Conservation (phyloP, 2,888 invertebrate species). For the Piscicola geometra region DNA sequence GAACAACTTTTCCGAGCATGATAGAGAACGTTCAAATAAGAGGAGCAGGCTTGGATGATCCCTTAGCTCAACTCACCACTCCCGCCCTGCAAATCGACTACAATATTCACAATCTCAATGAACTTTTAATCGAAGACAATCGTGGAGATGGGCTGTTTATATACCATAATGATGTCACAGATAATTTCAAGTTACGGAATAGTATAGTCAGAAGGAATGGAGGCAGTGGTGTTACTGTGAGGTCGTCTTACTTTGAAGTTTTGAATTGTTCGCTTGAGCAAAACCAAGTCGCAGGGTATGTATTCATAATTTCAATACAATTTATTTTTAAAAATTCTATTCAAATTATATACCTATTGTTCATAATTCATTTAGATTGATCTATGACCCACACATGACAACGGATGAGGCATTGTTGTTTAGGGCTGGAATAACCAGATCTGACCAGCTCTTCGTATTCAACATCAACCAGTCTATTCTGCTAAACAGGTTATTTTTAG, state of each 20-base stretch:
- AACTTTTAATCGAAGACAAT: constrained; percentile 70
- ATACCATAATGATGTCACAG: constrained; percentile 85
- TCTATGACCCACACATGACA: constrained; percentile 82
- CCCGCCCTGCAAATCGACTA: constrained; percentile 62
- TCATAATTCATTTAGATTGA: constrained; percentile 46
- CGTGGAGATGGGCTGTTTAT: constrained; percentile 88
- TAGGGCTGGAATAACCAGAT: constrained; percentile 43
- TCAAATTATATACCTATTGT: background rate
- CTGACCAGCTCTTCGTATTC: constrained; percentile 28
- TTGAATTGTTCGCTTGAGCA: constrained; percentile 62
- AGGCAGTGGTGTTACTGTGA: constrained; percentile 76
- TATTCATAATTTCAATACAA: background rate
- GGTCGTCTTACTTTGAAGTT: constrained; percentile 65
- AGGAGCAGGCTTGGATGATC: constrained; percentile 82
- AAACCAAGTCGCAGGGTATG: constrained; percentile 78
- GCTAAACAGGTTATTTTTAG: constrained; percentile 4
- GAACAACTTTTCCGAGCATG: constrained; percentile 40
- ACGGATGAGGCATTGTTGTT: constrained; percentile 52
- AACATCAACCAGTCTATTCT: constrained; percentile 23
- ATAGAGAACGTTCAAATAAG: constrained; percentile 46
- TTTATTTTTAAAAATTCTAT: background rate
- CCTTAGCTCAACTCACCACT: constrained; percentile 67
- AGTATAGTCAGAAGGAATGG: constrained; percentile 37
- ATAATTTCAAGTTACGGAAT: constrained; percentile 62
- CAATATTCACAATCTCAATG: constrained; percentile 57